Evolutionary conservation across 2,888 invertebrate species (phyloP).

Genomic region (Pheosia tremula): DNA sequence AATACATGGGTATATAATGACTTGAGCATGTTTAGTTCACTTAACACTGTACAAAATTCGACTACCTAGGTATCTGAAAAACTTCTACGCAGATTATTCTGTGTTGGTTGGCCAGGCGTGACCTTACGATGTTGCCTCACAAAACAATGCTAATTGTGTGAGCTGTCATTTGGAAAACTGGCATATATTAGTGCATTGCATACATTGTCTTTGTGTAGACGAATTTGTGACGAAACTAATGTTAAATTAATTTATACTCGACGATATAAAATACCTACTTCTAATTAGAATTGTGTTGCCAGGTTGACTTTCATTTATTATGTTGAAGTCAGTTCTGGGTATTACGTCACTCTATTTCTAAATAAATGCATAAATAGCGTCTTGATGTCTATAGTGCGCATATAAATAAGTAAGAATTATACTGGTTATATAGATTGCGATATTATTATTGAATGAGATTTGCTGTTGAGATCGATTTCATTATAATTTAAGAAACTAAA

Average conservation of each 20-base stretch:
- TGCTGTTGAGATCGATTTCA: no score
- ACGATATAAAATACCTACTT: neutral
- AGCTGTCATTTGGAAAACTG: constrained; percentile 17
- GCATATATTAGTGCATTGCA: constrained; percentile 15
- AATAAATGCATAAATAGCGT: no score
- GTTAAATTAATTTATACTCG: neutral
- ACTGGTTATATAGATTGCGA: no score
- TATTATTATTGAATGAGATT: no score
- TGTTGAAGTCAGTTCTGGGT: neutral
- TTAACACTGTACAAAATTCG: no score
- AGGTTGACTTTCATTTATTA: neutral
- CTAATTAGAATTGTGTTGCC: neutral
- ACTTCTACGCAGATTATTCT: constrained; percentile 41
- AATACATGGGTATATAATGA: no score
- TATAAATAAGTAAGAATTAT: no score
- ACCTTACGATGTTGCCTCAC: constrained; percentile 41
- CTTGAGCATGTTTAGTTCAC: no score
- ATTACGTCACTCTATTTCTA: no score
- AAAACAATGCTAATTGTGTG: constrained; percentile 45
- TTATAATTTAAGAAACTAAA: no score
- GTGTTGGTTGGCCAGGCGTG: constrained; percentile 45
- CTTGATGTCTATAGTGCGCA: no score
- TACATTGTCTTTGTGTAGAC: neutral
- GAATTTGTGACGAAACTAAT: neutral
- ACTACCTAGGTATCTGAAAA: constrained; percentile 4